phyloP scores from a whole-genome alignment of 2,797 vertebrate species.

The Pristis pectinata region DNA sequence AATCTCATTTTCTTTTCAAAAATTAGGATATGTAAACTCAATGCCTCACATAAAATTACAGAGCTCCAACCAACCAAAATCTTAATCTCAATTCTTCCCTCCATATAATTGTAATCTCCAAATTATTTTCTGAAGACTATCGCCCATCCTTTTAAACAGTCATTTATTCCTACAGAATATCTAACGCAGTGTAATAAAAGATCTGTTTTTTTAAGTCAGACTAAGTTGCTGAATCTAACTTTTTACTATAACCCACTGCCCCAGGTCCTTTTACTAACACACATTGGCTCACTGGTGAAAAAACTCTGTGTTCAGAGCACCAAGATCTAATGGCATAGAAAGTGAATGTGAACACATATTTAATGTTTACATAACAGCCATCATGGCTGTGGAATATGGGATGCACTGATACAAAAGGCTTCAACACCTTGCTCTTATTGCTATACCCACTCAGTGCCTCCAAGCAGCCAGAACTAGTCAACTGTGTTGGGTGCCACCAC shows the following conservation, averaged over 20 bases:
- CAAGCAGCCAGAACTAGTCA: neutral
- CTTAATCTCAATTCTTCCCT: neutral
- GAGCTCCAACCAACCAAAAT: neutral
- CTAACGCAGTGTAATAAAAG: neutral
- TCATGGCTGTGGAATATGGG: neutral
- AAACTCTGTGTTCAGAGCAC: neutral
- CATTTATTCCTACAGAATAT: neutral
- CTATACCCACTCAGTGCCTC: too few relatives aligned
- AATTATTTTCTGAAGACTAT: neutral
- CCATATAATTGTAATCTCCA: neutral
- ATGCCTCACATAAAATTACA: neutral
- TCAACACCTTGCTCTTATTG: neutral
- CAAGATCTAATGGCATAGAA: neutral
- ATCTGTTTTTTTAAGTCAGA: neutral
- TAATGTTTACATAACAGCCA: neutral
- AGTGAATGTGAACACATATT: neutral
- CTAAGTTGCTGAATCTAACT: neutral
- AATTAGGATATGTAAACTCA: neutral
- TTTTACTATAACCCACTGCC: neutral
- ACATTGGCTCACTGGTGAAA: neutral
- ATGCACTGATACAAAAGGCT: neutral
- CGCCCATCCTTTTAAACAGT: neutral
- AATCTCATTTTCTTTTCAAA: neutral
- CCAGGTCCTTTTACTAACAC: neutral
- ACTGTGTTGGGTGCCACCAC: neutral